Base-by-base conservation (phyloP, 2,113 vertebrate species). In the Microtus oregoni region DNA sequence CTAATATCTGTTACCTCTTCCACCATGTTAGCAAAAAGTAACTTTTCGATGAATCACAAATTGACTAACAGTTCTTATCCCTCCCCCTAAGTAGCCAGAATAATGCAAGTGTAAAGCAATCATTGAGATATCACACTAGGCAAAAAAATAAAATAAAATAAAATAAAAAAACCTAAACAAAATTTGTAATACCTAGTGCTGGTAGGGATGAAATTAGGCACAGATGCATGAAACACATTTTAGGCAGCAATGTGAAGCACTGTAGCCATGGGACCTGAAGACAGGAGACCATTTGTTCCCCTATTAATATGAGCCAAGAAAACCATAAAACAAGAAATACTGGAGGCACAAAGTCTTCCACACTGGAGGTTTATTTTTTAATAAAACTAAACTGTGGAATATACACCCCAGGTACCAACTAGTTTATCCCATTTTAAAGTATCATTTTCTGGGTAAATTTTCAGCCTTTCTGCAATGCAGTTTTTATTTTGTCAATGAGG, bases 351-450 rank as follows among this genome's bases (percentile, higher is more conserved):
- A 86, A 95, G 70, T 75, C 41, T 77, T 94, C 78, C 72, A 73
- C 44, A 76, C 77, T 44, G 89, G 38, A 58, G 52, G 50, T 2
- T 50, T 68, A 82, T 83, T 70, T 96, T 91, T 44, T 92, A 95
- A 52, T 72, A 82, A 76, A 81, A 90, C n/a, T 65, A 86, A 90
- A 93, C 86, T 89, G 19, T 44, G 79, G 47, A 83, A 75, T 47
- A 79, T 58, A 85, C 15, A 82, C 73, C 79, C 50, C 65, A 75
- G 24, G 35, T 92, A 67, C 52, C 78, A 47, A 52, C 52, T 90
- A 77, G 41, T 93, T 89, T 95, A 55, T 88, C 93, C n/a, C 22
- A 85, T 89, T 86, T 90, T 93, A n/a, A 96, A 30, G 41, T 65
- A 52, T 0, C 4, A 19, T 82, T 96, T 79, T 63, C 26, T n/a